Base-by-base conservation (phyloP, 2,797 vertebrate genomes). In the Protosalanx chinensis region DNA sequence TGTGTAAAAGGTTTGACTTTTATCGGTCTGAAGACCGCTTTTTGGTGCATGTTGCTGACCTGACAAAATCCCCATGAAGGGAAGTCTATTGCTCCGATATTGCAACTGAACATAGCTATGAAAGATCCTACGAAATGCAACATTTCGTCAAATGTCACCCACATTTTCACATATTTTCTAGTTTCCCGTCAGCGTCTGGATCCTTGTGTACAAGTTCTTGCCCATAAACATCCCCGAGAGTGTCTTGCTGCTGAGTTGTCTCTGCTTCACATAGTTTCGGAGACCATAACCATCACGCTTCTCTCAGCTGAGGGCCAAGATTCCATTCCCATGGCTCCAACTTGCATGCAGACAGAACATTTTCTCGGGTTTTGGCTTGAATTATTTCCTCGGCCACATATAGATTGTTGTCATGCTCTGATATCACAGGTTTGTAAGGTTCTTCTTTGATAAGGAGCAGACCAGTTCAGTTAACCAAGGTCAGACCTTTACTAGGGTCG, bases 401-500 rank as follows among this genome's bases (percentile, higher is more conserved):
- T 51, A 12, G 13, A 51, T 67, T 33, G 10, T 37, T 63, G 61
- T 64, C 51, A 16, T 49, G 18, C 56, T 37, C 72, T 83, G 75
- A 79, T 82, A 70, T 76, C 46, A 67, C 79, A 81, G 81, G 85
- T 86, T 87, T 84, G 82, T 82, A 74, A 73, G 74, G 81, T 77
- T 73, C 75, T 73, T 79, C 72, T 82, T 71, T 87, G 86, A 87
- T 83, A 81, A 79, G 77, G 80, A 64, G 78, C 89, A 91, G 91
- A 86, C 89, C 89, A 81, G 83, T 87, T 90, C 87, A 88, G 89
- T 93, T 91, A 92, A 88, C 73, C 2, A 72, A 82, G 93, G 92
- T 93, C 93, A 93, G 68, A 86, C 88, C 83, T 93, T 93, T 93
- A 93, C 88, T 90, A 86, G 91, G 92, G 92, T 91, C 91, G 90